Conservation (phyloP, 2,888 invertebrate species). For the Cephalotes varians region DNA sequence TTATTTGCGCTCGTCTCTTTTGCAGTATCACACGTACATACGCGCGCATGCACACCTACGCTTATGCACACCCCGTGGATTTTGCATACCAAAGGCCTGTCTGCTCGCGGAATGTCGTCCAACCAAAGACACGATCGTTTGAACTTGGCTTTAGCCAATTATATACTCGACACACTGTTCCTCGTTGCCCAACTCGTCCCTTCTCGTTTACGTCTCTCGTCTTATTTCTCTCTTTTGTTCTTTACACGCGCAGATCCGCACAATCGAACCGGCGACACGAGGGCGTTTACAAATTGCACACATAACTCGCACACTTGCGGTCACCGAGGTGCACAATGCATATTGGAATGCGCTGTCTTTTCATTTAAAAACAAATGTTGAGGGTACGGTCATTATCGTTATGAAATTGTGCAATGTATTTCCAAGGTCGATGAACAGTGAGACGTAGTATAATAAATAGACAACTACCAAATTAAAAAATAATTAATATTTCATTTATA, state of each 20-base stretch:
- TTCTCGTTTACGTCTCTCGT: not conserved
- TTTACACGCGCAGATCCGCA: conserved; percentile 33
- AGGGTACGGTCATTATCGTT: not conserved
- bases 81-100: conserved; percentile 68
- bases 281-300: conserved; percentile 47
- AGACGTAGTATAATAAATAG: not conserved
- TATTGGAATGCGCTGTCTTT: not conserved
- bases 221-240: conserved; percentile 26
- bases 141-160: conserved; percentile 68
- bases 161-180: conserved; percentile 52
- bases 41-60: not conserved
- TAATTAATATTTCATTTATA: conserved; percentile 4
- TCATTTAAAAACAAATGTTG: conserved; percentile 11
- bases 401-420: conserved; percentile 1
- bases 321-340: not conserved
- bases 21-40: not conserved
- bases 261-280: conserved; percentile 38
- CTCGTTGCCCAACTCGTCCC: not conserved
- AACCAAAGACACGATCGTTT: conserved; percentile 59
- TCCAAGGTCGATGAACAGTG: not conserved
- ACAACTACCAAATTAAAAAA: not conserved
- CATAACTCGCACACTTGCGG: conserved; percentile 23
- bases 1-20: conserved; percentile 25
- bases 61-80: conserved; percentile 30
- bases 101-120: conserved; percentile 57